A percentile compares a stretch with the other conserved stretches of the same genome.
These are phyloP conservation scores for Aeoliscus strigatus DNA, from an alignment of 2,797 vertebrate genomes.

Conservation along the genomic window DNA sequence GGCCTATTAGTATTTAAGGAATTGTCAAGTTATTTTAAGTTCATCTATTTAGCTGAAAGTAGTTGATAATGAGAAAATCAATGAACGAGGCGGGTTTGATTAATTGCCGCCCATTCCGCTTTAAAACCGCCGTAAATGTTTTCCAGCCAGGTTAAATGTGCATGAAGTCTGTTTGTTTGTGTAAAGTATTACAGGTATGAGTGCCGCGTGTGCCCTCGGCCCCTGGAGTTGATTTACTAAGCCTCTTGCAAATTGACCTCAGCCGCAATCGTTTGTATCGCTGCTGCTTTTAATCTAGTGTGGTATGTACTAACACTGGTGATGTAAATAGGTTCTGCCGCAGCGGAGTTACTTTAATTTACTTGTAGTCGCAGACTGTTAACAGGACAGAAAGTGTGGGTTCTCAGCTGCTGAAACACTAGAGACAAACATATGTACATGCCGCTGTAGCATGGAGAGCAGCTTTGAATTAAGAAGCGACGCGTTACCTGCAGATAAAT, in stretches of 20 bases:
- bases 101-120: conserved; percentile 1
- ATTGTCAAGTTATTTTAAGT: conserved; percentile 43
- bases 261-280: conserved; percentile 13
- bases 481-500: too few relatives aligned
- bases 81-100: conserved; percentile 3
- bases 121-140: conserved; percentile 3
- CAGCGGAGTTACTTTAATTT: conserved; percentile 21
- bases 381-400: conserved; percentile 2
- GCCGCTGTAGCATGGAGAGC: neutral
- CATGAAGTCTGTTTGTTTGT: neutral
- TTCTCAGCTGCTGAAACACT: conserved; percentile 13
- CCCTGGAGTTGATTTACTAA: conserved; percentile 22
- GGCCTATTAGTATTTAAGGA: conserved; percentile 53
- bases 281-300: conserved; percentile 11
- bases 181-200: conserved; percentile 3
- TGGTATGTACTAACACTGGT: conserved; percentile 12
- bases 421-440: conserved; percentile 5
- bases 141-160: conserved; percentile 1
- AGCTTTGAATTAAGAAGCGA: neutral
- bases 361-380: conserved; percentile 18
- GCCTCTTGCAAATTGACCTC: conserved; percentile 24
- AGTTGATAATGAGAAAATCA: conserved; percentile 47
- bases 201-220: conserved; percentile 5
- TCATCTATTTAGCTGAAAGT: conserved; percentile 54
- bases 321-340: conserved; percentile 18